phyloP scores from a whole-genome alignment of 2,797 vertebrate species.

The Halcyon leucocephala region DNA sequence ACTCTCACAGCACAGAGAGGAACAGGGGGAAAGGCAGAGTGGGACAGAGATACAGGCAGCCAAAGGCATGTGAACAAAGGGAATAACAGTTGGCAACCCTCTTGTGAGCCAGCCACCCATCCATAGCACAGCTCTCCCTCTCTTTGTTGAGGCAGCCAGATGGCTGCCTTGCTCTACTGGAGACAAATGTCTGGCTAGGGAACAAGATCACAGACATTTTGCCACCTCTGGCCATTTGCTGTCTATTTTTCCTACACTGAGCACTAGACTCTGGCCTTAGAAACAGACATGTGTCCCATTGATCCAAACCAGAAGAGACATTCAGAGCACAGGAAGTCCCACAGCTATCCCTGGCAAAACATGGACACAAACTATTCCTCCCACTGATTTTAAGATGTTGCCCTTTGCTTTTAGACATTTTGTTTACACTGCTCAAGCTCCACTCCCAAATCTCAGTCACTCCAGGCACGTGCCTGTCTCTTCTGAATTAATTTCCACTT shows the following conservation, averaged over 20 bases:
- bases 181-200: neutral
- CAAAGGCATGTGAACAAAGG: neutral
- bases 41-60: neutral
- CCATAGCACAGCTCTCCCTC: neutral
- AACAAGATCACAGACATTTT: neutral
- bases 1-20: fast-evolving
- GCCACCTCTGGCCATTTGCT: neutral
- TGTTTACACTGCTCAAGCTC: neutral
- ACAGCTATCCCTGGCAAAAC: neutral
- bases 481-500: neutral
- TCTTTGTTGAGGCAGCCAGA: neutral
- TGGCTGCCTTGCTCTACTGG: neutral
- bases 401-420: neutral
- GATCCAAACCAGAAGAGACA: neutral
- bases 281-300: neutral
- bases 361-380: neutral
- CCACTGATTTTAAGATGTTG: neutral
- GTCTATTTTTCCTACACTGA: neutral
- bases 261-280: neutral
- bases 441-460: neutral
- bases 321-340: neutral
- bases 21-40: neutral
- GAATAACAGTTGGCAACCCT: neutral
- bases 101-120: too few species aligned
- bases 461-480: neutral